Evolutionary conservation across 2,797 vertebrate genomes (phyloP).

Genomic region (Perodicticus potto): DNA sequence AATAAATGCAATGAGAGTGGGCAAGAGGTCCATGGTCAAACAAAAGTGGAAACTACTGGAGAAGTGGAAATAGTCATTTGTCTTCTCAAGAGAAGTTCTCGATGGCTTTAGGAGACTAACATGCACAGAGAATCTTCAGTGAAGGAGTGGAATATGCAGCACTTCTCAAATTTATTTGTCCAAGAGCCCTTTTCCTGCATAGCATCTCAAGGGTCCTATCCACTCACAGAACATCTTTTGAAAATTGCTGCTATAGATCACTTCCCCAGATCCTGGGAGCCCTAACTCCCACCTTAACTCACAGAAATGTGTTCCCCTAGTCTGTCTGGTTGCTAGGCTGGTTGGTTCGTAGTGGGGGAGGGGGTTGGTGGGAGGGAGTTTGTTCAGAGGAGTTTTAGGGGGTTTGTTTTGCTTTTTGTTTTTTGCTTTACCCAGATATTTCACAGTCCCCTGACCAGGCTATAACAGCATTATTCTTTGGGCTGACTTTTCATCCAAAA

Average conservation of each 20-base stretch:
- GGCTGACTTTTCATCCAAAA: conserved; percentile 28
- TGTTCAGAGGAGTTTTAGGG: not conserved
- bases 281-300: not conserved
- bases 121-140: not conserved
- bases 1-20: not conserved
- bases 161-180: not conserved
- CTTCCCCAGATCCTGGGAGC: not conserved
- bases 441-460: not conserved
- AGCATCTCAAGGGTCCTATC: not conserved
- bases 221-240: not conserved
- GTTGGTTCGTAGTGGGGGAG: not conserved
- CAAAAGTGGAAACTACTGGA: not conserved
- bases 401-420: not conserved
- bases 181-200: not conserved
- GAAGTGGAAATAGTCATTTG: not conserved
- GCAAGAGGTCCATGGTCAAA: not conserved
- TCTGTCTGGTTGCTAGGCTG: not conserved
- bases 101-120: not conserved
- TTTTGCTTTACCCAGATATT: not conserved
- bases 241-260: not conserved
- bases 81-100: not conserved
- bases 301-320: not conserved
- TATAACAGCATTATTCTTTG: not conserved
- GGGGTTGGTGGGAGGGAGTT: not conserved
- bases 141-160: not conserved